These are phyloP conservation scores for Lithobates pipiens DNA, from an alignment of 2,797 vertebrate genomes.

Conservation along the genomic window DNA sequence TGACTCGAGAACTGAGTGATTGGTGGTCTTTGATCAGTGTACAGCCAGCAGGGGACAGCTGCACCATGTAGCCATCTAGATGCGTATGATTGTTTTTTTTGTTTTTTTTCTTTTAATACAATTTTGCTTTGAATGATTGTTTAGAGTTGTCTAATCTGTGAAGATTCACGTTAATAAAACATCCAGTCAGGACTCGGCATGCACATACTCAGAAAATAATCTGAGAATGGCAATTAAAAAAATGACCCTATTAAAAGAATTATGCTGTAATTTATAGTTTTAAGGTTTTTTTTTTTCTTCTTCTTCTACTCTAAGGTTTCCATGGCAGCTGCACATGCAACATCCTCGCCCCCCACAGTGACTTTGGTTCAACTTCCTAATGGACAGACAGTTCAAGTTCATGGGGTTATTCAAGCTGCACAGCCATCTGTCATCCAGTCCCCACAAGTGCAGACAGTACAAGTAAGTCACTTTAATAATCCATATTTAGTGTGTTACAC, in stretches of 20 bases:
- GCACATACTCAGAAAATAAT: too few relatives aligned
- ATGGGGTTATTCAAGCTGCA: conserved; percentile 97
- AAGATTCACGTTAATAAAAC: not conserved
- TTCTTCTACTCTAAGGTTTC: conserved; percentile 80
- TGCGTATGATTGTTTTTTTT: too few relatives aligned
- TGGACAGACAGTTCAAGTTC: conserved; percentile 97
- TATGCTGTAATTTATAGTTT: not conserved
- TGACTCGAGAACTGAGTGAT: too few relatives aligned
- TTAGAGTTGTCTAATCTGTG: not conserved
- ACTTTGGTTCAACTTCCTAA: conserved; percentile 97
- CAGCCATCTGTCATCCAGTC: conserved; percentile 98
- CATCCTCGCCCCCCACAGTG: conserved; percentile 88
- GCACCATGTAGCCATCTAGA: too few relatives aligned
- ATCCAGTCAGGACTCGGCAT: not conserved
- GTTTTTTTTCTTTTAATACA: too few relatives aligned
- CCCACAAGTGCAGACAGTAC: conserved; percentile 95
- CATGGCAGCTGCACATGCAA: conserved; percentile 89
- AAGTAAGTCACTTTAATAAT: conserved; percentile 77
- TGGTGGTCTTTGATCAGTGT: too few relatives aligned
- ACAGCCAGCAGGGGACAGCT: too few relatives aligned
- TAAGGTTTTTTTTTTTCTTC: not conserved
- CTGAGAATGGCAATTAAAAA: too few relatives aligned
- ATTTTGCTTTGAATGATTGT: too few relatives aligned
- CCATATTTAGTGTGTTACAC: not conserved
- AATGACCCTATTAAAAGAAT: too few relatives aligned